phyloP scores from a whole-genome alignment of 2,113 vertebrate genomes.

The Drymodes brunneopygia region DNA sequence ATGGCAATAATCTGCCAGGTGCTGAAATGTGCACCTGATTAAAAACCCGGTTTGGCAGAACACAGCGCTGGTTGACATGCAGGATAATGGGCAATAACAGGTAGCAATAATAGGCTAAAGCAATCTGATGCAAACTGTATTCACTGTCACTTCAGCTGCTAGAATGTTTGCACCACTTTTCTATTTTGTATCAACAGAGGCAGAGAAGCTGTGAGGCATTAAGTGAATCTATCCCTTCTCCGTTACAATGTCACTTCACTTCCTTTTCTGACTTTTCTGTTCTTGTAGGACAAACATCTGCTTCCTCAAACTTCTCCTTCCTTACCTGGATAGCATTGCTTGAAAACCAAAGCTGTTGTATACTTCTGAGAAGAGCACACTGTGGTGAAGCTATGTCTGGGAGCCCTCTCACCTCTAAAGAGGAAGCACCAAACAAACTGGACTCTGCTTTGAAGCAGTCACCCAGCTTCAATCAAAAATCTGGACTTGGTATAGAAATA shows the following conservation, averaged over 20 bases:
- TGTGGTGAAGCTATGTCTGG: background rate
- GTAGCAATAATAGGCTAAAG: background rate
- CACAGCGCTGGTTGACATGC: background rate
- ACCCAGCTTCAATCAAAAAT: background rate
- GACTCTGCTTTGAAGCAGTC: background rate
- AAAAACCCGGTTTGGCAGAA: background rate
- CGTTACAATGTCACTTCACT: background rate
- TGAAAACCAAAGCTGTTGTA: background rate
- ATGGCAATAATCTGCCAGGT: background rate
- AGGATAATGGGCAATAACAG: background rate
- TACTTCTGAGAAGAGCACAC: background rate
- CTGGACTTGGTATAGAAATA: background rate
- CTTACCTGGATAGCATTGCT: background rate
- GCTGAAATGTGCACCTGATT: background rate
- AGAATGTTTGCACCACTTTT: background rate
- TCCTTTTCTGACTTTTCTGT: background rate
- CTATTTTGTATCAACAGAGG: background rate
- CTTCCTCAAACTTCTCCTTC: background rate
- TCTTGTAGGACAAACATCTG: background rate
- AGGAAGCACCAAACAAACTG: background rate
- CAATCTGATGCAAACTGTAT: background rate
- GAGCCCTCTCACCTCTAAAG: accelerated
- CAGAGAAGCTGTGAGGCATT: background rate
- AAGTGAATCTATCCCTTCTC: background rate
- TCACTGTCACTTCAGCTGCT: slow-evolving; percentile 2